Evolutionary conservation across 2,888 invertebrate genomes (phyloP), one percentile per base, ranked within the genome.

Genomic region (Falcaria lacertinaria): DNA sequence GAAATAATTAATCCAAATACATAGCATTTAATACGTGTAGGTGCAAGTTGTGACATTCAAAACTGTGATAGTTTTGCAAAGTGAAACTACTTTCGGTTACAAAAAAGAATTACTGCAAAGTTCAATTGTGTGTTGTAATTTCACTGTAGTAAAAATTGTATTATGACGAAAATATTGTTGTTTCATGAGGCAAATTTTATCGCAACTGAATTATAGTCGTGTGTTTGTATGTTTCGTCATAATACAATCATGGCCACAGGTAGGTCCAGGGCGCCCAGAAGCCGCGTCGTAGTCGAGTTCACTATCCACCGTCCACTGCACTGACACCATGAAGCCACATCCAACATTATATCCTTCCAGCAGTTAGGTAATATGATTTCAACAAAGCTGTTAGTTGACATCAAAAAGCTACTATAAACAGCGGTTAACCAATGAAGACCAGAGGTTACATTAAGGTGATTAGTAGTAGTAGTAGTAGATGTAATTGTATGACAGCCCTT

Each of bases 231-330:
- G 19, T 22, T 19, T 14, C 15, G 7, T 25, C 37, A 22, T 22
- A 17, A 25, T 37, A 37, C 37, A 37, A 37, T 25, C 16, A 13
- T 37, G 51, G 52, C 54, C 25, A 60, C 65, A 75, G 70, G 71
- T 80, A 80, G 75, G 76, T 74, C 66, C 71, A 69, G 72, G 79
- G 73, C 76, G 74, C 84, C 83, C 82, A 76, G 74, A 82, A 80
- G 80, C 85, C 70, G 63, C 68, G 55, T 59, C 53, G 55, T 69
- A 54, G 42, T 62, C 54, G 50, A 54, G 41, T 45, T 60, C 59
- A 50, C 50, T 51, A 54, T 54, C 52, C 60, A 67, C 71, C 73
- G 57, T 69, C 77, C 81, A 73, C 74, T 76, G 69, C 74, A 50
- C 49, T 57, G 49, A 45, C 66, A 58, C 66, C 60, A 58, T 48